Evolutionary conservation across 2,888 invertebrate genomes (phyloP).

Genomic region (Nephrotoma guestfalica): DNA sequence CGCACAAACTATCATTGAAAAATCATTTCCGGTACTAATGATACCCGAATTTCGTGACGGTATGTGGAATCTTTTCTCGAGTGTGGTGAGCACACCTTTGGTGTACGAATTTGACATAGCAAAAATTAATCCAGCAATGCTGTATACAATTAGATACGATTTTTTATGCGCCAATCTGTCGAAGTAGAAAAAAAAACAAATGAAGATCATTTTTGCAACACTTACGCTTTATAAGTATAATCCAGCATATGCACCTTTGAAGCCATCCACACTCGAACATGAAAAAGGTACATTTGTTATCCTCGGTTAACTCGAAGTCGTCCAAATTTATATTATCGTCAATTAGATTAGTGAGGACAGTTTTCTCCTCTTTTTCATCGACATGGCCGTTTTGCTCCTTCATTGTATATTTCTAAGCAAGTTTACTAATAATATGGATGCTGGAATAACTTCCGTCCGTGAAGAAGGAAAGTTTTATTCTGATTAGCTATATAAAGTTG

Average conservation of each 20-base stretch:
- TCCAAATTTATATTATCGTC: no score
- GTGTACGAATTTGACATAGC: constrained; percentile 45
- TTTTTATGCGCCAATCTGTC: constrained; percentile 40
- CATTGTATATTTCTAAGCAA: no score
- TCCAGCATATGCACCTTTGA: background rate
- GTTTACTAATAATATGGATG: no score
- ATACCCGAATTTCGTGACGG: constrained; percentile 45
- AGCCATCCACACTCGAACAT: background rate
- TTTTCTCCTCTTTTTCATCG: no score
- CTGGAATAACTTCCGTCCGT: no score
- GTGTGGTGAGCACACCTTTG: constrained; percentile 33
- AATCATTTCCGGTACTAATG: constrained; percentile 48
- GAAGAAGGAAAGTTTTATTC: no score
- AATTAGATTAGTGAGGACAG: no score
- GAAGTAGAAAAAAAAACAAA: no score
- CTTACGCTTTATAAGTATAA: background rate
- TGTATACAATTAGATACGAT: constrained; percentile 41
- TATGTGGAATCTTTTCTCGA: constrained; percentile 44
- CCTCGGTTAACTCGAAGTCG: background rate
- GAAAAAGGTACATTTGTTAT: background rate
- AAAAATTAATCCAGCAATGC: constrained; percentile 41
- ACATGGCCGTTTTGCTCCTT: no score
- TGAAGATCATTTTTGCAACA: no score
- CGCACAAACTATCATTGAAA: constrained; percentile 21
- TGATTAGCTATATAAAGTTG: no score